Base-by-base conservation (phyloP, 2,113 vertebrate species). In the Pandion haliaetus region DNA sequence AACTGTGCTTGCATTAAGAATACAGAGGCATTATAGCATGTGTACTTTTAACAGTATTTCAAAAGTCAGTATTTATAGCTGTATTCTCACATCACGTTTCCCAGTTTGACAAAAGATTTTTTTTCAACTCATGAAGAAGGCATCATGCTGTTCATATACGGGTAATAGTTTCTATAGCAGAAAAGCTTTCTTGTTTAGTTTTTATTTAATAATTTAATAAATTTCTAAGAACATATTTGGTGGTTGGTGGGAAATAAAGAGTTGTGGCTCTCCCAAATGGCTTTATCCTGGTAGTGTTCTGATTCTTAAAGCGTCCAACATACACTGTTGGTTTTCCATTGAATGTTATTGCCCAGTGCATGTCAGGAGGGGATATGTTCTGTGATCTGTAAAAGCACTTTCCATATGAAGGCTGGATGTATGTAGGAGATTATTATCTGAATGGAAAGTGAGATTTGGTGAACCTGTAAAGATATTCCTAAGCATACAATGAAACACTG, bases 21-120 rank as follows among this genome's bases (percentile, higher is more conserved):
- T 82, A 24, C 36, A 40, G 81, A 82, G 93, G 36, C 59, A 50
- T 95, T 86, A 70, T 38, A 50, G 42, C 54, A n/a, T 81, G 32
- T 74, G 38, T 92, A 74, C 47, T 89, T 29, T 12, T 78, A 83
- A 45, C 31, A 90, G 58, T 29, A 42, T 94, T 93, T 92, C 26
- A 21, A 0, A 85, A 86, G 69, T 49, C 83, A 42, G 23, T 42
- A 5, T 59, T 17, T 70, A 24, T 50, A 86, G 72, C 59, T 88
- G 11, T 88, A 25, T 47, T 70, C 38, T 81, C 12, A 15, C 17
- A 38, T 74, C 38, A 61, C 23, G 17, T 32, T 84, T 91, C 42
- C 14, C 20, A n/a, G 1, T 36, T 9, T 28, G 36, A 49, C n/a
- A 45, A 17, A 52, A 65, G 13, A 5, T 17, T 58, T n/a, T 82